Base-by-base conservation (phyloP, 2,888 invertebrate genomes). In the Drosophila pegasa region DNA sequence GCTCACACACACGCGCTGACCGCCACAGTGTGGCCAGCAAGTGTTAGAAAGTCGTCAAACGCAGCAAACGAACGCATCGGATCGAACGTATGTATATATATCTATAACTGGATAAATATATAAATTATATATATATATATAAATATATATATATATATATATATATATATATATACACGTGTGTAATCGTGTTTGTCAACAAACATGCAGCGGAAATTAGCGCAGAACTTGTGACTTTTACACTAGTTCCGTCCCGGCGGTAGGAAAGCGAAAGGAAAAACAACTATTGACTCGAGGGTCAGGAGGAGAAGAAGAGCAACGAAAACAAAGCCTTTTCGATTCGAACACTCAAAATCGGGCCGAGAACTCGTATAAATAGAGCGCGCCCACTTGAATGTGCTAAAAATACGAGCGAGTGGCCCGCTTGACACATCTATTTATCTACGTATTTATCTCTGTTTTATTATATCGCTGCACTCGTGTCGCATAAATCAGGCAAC, bases 401-500 rank as follows among this genome's bases (percentile, higher is more conserved):
- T 75, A 75, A 57, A 69, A 78, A 78, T 78, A 78, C 35, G 47
- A 41, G 47, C 33, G 51, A 60, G 47, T 63, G 47, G 48, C 27
- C 54, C 41, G 43, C 52, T 63, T 10, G 43, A 45, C 43, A 45
- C 43, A 62, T 69, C 50, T 57, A 47, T 35, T 25, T 51, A 55
- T 47, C 31, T 33, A 48, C 10, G 52, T 22, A 31, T 41, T 57
- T 52, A 25, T 52, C 10, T 38, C 14, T 40, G 27, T 27, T 35
- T 43, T 35, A 9, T 16, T 52, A 27, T 25, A 3, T 37, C 7
- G 51, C 60, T 66, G 72, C 80, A 83, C 62, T 61, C 66, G 87
- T 48, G 57, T 20, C 69, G 60, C 69, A 71, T 79, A 85, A 85
- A 87, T 87, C 85, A 81, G 48, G 16, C 12, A 35, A 31, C 35